Evolutionary conservation across 2,888 invertebrate genomes (phyloP), one percentile per base, ranked within the genome.

Genomic region (Nomada goodeniana): DNA sequence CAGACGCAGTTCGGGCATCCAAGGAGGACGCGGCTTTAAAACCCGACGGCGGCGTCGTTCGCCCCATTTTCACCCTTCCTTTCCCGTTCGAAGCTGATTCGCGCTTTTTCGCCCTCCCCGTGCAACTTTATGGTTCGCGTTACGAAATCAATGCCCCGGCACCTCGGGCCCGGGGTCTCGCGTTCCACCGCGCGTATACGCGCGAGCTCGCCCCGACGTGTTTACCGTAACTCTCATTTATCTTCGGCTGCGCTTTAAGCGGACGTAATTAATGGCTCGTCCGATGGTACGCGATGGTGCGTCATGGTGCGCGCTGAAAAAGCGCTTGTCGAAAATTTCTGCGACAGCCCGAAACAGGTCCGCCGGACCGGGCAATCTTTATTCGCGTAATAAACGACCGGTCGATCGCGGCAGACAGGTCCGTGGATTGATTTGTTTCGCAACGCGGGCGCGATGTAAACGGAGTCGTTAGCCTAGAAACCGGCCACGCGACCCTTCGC

Each of bases 221-320:
- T 50, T 52, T 18, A 23, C 15, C 50, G 64, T 47, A 59, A n/a
- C 71, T 80, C 79, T 78, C 83, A 78, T 86, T 86, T 81, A 85
- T 85, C 86, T 85, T 79, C 36, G 71, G 74, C n/a, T 63, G 73
- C 79, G 59, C 74, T 85, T 85, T 78, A 83, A 86, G 79, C 85
- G 83, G 65, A 53, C 63, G 77, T 83, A 85, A 87, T 86, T 83
- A 86, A 87, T 81, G 81, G 75, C 79, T 86, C 70, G 79, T 44
- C 67, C n/a, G 52, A 59, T 29, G 69, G 65, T 64, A 76, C 82
- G 60, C 76, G 78, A 83, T 84, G 80, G 50, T 60, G 68, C 50
- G 68, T 72, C 79, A 64, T 44, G 52, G 71, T 1, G 59, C 70
- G 68, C 63, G 69, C 60, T 72, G 63, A 80, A 68, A 63, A 75